Evolutionary conservation across 35 echinoderm and acorn worm genomes (phyloP).

Genomic region (Patiria miniata): DNA sequence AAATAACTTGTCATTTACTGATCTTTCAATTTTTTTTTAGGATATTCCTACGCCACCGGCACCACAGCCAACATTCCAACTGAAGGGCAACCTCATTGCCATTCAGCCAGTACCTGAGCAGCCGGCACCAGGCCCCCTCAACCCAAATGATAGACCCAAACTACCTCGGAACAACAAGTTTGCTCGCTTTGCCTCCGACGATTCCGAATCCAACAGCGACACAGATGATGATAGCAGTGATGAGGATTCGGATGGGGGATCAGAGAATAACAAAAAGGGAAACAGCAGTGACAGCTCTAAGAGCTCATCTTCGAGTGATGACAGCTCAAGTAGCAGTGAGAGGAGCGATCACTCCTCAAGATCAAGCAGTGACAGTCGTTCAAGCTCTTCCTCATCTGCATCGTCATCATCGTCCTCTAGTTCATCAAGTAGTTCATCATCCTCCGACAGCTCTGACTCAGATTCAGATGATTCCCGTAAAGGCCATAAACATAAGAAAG

Average conservation of each 20-base stretch:
- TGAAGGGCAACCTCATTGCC: constrained; percentile 71
- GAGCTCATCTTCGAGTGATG: background rate
- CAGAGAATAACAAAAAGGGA: background rate
- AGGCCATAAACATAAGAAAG: background rate
- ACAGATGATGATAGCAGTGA: constrained; percentile 48
- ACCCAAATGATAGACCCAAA: constrained; percentile 13
- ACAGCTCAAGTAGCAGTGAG: constrained; percentile 13
- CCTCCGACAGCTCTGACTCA: constrained; percentile 14
- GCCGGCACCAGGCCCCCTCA: background rate
- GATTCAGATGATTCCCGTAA: background rate
- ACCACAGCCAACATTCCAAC: constrained; percentile 53
- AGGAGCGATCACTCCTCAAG: constrained; percentile 15
- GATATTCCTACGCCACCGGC: constrained; percentile 28
- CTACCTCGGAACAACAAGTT: constrained; percentile 58
- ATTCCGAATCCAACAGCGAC: constrained; percentile 62
- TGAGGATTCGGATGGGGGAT: background rate
- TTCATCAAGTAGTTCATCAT: constrained; percentile 7
- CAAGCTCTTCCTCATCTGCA: background rate
- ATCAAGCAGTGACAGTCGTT: background rate
- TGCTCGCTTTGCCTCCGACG: constrained; percentile 68
- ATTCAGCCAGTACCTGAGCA: constrained; percentile 56
- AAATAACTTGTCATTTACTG: too few relatives aligned
- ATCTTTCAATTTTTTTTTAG: constrained; percentile 3
- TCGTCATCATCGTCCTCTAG: constrained; percentile 31
- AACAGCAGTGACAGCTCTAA: background rate